Evolutionary conservation across 2,888 invertebrate genomes (phyloP), one percentile per base, ranked within the genome.

Genomic region (Pristionchus exspectatus): DNA sequence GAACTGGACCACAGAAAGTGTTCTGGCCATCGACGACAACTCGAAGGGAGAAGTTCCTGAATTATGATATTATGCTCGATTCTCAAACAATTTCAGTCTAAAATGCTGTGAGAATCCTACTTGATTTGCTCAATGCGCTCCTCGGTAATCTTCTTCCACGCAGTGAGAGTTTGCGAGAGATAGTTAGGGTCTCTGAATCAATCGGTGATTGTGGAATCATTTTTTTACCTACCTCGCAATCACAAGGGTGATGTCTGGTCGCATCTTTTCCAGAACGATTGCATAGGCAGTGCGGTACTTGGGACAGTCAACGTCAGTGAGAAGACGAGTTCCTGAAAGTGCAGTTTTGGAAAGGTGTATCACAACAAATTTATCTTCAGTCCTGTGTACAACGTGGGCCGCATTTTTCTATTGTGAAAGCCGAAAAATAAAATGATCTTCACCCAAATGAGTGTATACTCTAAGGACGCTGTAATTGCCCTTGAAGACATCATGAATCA

Each of bases 381-480:
- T 38, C 38, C 38, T 38, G 38, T 38, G 38, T 38, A 38, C 38
- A 38, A 38, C 38, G 2, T 38, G 5, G 38, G 38, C 38, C 38
- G 2, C 38, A 38, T 38, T 38, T 38, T 38, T 38, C 38, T 38
- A 38, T 38, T 38, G 38, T 38, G 38, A 38, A 38, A 38, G 38
- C 38, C 38, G 38, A 38, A 38, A 38, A 38, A 38, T 38, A 7
- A 77, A 77, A 72, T 72, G 10, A 44, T 81, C 2, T 14, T 81
- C 81, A 81, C 81, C 81, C 18, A 81, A n/a, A 50, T 81, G 81
- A 7, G 81, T 81, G 81, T 81, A 81, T 1, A 81, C 81, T n/a
- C 81, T 81, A 12, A 81, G 27, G 10, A 27, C 54, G 1, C 18
- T 81, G 50, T 16, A 81, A 27, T 81, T 50, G 9, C 81, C 81